Evolutionary conservation across 2,113 vertebrate genomes (phyloP), one percentile per base, ranked within the genome.

Genomic region (Nanger granti): DNA sequence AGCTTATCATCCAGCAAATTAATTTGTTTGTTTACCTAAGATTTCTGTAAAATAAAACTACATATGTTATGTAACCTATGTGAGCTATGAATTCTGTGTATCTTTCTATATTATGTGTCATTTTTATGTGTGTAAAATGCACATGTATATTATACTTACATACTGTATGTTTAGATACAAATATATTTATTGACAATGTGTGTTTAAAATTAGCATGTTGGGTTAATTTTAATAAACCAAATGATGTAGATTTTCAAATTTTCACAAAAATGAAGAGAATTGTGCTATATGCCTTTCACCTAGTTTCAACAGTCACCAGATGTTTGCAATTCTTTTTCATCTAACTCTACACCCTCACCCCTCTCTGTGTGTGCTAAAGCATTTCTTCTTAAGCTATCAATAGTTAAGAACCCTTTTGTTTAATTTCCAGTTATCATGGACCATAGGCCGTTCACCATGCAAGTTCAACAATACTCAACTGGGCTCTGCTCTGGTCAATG

Each of bases 11-110:
- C 60, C 34, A 87, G 93, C 91, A 96, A 94, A 92, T 93, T 95
- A 41, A 37, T 85, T 93, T 96, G 69, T 85, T 93, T 96, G 79
- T 91, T 94, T 95, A 93, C 73, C 49, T 66, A 82, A 89, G 41
- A 89, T 44, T 94, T 93, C 41, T 84, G 2, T 92, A 73, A 96
- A 87, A 90, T 64, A 88, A 54, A 62, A 44, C 54, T 85, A 26
- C 34, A 26, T 85, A 5, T 84, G 52, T 84, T 85, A 57, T 57
- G 7, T 85, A 85, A 85, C 22, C 54, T 85, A 37, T 55, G 41
- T 79, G 49, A 79, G 24, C 54, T 82, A 14, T 60, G 44, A 47
- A 60, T 82, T 87, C 73, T 89, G 1, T 76, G 47, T 73, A 73
- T 80, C n/a, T 69, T 93, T 97, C 54, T 79, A 12, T 79, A 37